Evolutionary conservation across 2,888 invertebrate species (phyloP).

Genomic region (Hydroisotoma schaefferi): DNA sequence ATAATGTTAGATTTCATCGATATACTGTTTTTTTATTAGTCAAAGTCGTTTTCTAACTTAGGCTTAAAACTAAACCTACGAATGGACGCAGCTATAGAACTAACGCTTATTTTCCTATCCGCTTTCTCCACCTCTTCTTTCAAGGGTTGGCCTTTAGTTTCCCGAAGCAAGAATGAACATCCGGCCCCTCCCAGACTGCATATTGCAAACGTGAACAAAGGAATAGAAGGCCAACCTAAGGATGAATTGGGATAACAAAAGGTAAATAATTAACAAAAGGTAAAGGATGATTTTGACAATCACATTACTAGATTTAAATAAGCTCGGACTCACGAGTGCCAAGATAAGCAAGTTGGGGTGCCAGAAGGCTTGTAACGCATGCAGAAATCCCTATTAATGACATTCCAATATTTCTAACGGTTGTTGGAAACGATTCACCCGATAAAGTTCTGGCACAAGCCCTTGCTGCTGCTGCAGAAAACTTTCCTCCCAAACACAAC

Average conservation of each 20-base stretch:
- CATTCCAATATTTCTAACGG: conserved; percentile 36
- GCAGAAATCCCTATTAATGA: conserved; percentile 32
- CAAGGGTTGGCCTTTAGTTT: conserved; percentile 37
- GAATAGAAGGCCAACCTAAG: conserved; percentile 35
- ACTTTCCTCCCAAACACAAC: conserved; percentile 35
- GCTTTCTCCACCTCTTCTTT: conserved; percentile 16
- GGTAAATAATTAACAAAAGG: too few relatives aligned
- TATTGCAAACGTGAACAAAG: conserved; percentile 38
- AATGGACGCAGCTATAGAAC: conserved; percentile 2
- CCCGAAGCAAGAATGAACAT: conserved; percentile 31
- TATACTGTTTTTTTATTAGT: too few relatives aligned
- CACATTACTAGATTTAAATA: background rate
- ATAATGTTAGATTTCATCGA: too few relatives aligned
- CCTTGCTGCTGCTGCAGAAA: conserved; percentile 35
- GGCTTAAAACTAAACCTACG: conserved; percentile 1
- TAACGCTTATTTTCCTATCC: background rate
- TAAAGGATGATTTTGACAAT: background rate
- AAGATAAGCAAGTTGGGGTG: conserved; percentile 39
- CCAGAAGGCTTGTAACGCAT: conserved; percentile 29
- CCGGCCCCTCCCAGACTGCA: conserved; percentile 31
- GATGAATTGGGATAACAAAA: background rate
- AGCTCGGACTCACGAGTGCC: conserved; percentile 18
- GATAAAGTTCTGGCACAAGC: conserved; percentile 30
- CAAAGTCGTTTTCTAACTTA: too few relatives aligned
- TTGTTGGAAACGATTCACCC: conserved; percentile 37